These are phyloP conservation scores for Trachelus stipa DNA, from an alignment of 2,888 invertebrate species.

Conservation along the genomic window DNA sequence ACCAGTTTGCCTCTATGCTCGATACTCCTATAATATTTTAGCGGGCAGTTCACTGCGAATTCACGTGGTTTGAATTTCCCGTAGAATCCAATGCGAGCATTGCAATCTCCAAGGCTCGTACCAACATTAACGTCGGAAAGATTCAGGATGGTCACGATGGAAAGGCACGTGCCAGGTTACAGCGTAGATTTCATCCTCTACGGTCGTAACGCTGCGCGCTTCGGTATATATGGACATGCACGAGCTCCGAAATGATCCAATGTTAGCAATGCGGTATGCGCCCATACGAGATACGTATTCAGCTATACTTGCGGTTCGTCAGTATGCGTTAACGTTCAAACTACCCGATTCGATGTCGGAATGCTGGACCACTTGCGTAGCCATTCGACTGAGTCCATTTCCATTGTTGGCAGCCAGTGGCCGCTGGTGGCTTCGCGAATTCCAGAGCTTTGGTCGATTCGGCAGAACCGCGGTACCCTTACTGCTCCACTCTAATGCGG, in stretches of 20 bases:
- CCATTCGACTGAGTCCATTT: slow-evolving; percentile 40
- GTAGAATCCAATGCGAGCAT: not conserved
- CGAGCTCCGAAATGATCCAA: slow-evolving; percentile 42
- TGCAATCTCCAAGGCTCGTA: not conserved
- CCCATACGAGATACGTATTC: not conserved
- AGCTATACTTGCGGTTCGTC: not conserved
- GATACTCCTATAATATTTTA: not conserved
- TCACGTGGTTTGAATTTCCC: not conserved
- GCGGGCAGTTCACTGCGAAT: not conserved
- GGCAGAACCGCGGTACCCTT: slow-evolving; percentile 14
- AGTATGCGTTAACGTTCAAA: slow-evolving; percentile 33
- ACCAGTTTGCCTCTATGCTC: not conserved
- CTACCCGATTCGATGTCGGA: slow-evolving; percentile 48
- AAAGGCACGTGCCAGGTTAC: not conserved
- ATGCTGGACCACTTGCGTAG: slow-evolving; percentile 47
- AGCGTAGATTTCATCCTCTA: not conserved
- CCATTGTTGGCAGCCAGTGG: slow-evolving; percentile 44
- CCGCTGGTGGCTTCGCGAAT: slow-evolving; percentile 34
- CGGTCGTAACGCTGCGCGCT: not conserved
- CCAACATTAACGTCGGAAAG: not conserved
- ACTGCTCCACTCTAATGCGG: slow-evolving; percentile 7
- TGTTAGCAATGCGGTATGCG: slow-evolving; percentile 45
- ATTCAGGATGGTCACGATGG: not conserved
- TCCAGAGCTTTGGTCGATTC: slow-evolving; percentile 30
- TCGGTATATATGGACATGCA: not conserved